A percentile compares a stretch with the other conserved stretches of the same genome.
Conservation (phyloP, 2,888 invertebrate species). For the Drosophila aldrichi region DNA sequence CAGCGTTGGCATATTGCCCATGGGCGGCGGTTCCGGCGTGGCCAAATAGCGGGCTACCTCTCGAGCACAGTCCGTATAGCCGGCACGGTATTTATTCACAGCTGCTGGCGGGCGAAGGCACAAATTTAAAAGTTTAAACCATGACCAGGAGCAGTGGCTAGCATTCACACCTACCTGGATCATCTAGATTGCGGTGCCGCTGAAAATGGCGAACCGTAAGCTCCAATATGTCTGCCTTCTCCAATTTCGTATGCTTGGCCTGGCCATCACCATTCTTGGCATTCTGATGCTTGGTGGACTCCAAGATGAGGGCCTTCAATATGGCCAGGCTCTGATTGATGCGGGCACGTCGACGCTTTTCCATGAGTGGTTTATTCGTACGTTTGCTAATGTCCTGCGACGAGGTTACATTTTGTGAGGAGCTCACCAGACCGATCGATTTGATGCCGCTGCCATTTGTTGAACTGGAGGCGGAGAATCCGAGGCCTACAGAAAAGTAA, state of each 20-base stretch:
- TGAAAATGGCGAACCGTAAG: constrained; percentile 93
- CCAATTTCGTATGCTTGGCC: constrained; percentile 92
- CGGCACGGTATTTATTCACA: constrained; percentile 86
- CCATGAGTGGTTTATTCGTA: constrained; percentile 92
- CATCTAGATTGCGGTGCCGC: constrained; percentile 89
- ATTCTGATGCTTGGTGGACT: constrained; percentile 87
- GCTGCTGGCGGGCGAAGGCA: constrained; percentile 52
- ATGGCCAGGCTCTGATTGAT: constrained; percentile 91
- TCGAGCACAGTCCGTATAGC: constrained; percentile 88
- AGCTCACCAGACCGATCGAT: constrained; percentile 82
- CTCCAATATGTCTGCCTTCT: constrained; percentile 93
- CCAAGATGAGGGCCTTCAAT: constrained; percentile 90
- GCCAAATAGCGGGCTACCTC: constrained; percentile 86
- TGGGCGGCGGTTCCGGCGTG: constrained; percentile 84
- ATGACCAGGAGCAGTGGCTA: neutral
- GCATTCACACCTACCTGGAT: constrained; percentile 85
- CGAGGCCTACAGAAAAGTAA: constrained; percentile 54
- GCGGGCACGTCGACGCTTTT: constrained; percentile 90
- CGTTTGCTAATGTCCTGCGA: constrained; percentile 86
- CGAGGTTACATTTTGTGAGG: constrained; percentile 84
- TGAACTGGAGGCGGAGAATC: constrained; percentile 73
- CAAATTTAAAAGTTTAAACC: neutral
- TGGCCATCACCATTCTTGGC: constrained; percentile 86
- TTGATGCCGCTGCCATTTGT: constrained; percentile 79
- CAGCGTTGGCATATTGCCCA: constrained; percentile 85